phyloP scores from a whole-genome alignment of 2,113 vertebrate species.

The Solenodon paradoxus region DNA sequence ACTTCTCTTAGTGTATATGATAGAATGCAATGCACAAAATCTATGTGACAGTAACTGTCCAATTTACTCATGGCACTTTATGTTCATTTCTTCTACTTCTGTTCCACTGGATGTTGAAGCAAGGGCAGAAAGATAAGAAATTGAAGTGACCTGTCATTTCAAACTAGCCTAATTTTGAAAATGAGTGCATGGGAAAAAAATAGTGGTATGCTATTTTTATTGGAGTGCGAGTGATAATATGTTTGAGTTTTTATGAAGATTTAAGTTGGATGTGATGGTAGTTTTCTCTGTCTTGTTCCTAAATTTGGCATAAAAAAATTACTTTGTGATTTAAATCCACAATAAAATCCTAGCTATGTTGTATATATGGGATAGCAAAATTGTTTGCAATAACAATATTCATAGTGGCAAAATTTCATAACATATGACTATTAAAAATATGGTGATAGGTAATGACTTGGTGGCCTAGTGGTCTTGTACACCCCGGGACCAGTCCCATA shows the following conservation, averaged over 20 bases:
- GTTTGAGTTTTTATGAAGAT: background rate
- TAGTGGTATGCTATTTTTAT: background rate
- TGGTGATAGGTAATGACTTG: no score
- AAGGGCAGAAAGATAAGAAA: background rate
- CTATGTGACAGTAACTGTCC: background rate
- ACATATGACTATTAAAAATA: background rate
- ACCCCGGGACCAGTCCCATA: no score
- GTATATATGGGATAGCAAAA: background rate
- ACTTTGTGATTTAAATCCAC: background rate
- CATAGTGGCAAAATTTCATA: background rate
- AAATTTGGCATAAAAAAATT: background rate
- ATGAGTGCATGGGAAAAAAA: background rate
- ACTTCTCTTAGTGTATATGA: background rate
- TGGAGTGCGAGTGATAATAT: background rate
- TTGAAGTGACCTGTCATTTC: background rate
- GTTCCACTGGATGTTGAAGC: background rate
- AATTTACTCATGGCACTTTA: background rate
- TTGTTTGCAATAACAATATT: constrained; percentile 1
- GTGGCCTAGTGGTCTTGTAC: no score
- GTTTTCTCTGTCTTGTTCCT: background rate
- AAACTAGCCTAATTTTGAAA: background rate
- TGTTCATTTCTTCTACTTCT: background rate
- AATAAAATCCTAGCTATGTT: background rate
- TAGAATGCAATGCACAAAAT: background rate
- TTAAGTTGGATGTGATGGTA: background rate